A percentile compares a stretch with the other conserved stretches of the same genome.
These are phyloP conservation scores for Lasioglossum vierecki DNA, from an alignment of 2,888 invertebrate species.

Conservation along the genomic window DNA sequence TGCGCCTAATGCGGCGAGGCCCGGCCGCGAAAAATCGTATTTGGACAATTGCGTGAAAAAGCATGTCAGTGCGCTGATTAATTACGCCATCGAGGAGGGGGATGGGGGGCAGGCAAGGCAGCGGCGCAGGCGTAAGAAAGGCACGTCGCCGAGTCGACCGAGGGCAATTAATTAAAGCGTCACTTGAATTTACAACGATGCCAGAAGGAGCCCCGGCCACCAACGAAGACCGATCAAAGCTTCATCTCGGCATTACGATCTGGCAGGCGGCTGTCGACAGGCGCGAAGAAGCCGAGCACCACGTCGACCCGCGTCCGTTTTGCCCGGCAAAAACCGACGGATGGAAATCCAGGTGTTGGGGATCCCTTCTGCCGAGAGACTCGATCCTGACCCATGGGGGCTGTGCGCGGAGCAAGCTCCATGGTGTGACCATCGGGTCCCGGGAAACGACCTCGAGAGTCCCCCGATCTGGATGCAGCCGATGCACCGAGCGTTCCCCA, in stretches of 20 bases:
- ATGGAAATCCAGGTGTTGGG: conserved; percentile 70
- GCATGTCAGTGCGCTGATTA: conserved; percentile 67
- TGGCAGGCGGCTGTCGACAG: conserved; percentile 62
- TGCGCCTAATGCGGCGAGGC: conserved; percentile 28
- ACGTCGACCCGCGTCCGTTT: conserved; percentile 42
- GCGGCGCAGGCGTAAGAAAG: conserved; percentile 61
- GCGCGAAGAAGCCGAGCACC: conserved; percentile 64
- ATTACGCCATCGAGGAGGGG: conserved; percentile 60
- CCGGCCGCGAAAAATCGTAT: conserved; percentile 51
- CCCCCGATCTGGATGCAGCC: conserved; percentile 51
- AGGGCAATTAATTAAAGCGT: conserved; percentile 71
- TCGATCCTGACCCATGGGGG: conserved; percentile 44
- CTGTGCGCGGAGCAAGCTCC: background rate
- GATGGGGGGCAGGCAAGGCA: background rate
- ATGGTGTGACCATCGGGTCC: conserved; percentile 50
- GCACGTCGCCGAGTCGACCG: conserved; percentile 52
- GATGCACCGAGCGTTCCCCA: conserved; percentile 45
- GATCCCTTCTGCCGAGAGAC: conserved; percentile 39
- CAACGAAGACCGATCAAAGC: conserved; percentile 67
- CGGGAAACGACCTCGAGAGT: conserved; percentile 41
- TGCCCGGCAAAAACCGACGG: conserved; percentile 47
- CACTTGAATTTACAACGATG: conserved; percentile 73
- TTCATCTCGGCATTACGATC: conserved; percentile 54
- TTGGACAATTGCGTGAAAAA: conserved; percentile 63
- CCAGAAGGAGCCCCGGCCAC: conserved; percentile 51